phyloP scores from a whole-genome alignment of 1,140 invertebrate species.

The Listronotus oregonensis region DNA sequence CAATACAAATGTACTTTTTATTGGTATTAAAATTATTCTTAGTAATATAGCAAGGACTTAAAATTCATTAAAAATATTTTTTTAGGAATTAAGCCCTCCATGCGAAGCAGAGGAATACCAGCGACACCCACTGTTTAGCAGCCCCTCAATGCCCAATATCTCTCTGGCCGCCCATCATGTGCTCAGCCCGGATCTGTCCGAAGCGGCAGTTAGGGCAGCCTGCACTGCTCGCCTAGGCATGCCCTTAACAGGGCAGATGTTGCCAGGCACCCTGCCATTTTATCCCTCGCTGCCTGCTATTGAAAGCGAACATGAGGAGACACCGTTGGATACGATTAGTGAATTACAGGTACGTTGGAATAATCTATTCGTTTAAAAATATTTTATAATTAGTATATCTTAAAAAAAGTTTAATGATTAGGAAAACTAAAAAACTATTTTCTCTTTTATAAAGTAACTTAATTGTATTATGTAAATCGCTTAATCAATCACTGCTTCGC shows the following conservation, averaged over 20 bases:
- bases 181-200: slow-evolving; percentile 63
- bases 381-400: too few species aligned
- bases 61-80: not conserved
- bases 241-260: slow-evolving; percentile 73
- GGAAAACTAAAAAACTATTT: too few species aligned
- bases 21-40: too few species aligned
- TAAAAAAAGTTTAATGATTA: too few species aligned
- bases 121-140: slow-evolving; percentile 79
- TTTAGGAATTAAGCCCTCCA: slow-evolving; percentile 47
- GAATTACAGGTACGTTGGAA: slow-evolving; percentile 50
- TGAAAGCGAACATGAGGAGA: slow-evolving; percentile 59
- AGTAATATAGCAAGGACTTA: too few species aligned
- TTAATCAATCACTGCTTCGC: too few species aligned
- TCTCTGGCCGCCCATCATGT: slow-evolving; percentile 69
- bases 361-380: not conserved
- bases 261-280: slow-evolving; percentile 74
- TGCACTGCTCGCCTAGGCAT: slow-evolving; percentile 73
- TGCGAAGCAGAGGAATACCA: slow-evolving; percentile 60
- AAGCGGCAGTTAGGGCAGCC: slow-evolving; percentile 77
- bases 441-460: too few species aligned
- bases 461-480: too few species aligned
- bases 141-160: slow-evolving; percentile 95
- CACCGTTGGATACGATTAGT: slow-evolving; percentile 56
- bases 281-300: slow-evolving; percentile 74
- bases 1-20: too few species aligned